Evolutionary conservation across 2,888 invertebrate species (phyloP), one percentile per base, ranked within the genome.

Genomic region (Hedya salicella): DNA sequence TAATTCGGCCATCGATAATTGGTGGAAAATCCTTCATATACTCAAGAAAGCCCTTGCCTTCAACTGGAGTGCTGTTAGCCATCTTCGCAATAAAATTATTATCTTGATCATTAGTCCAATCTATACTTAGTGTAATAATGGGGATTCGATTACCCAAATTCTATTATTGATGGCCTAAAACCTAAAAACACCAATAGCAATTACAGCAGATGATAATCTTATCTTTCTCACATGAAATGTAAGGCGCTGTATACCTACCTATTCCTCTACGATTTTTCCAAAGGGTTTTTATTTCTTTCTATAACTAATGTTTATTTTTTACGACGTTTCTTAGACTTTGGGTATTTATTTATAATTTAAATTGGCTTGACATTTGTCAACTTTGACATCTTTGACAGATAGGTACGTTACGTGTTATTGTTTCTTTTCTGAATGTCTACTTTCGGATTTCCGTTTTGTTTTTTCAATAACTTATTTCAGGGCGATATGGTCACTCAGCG

Each of bases 1-100:
- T 92, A 73, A 96, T 93, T 86, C 93, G 93, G 49, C 93, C 93
- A 73, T 93, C 80, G 46, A 90, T 78, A 68, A 94, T 79, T 32
- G 90, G 79, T 25, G 94, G 94, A 85, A 95, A 96, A 73, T 75
- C 76, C 73, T 74, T 83, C n/a, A 87, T 67, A 67, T 77, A 73
- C 68, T 77, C 69, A 72, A 81, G 81, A 75, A 79, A 78, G 56
- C 52, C 61, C 53, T 72, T 73, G 65, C 71, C 63, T 68, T 68
- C 68, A 66, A 69, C 62, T 63, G 71, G 74, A 62, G 83, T 78
- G 68, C 72, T 70, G 73, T 76, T 78, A 69, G 82, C 83, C 91
- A 89, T 88, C 78, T 78, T 71, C 53, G 21, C 25, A 59, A 25
- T 46, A 46, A 44, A 57, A 40, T 44, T 54, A 57, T 65, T 50